These are phyloP conservation scores for Vultur gryphus DNA, from an alignment of 2,797 vertebrate genomes.

Conservation along the genomic window DNA sequence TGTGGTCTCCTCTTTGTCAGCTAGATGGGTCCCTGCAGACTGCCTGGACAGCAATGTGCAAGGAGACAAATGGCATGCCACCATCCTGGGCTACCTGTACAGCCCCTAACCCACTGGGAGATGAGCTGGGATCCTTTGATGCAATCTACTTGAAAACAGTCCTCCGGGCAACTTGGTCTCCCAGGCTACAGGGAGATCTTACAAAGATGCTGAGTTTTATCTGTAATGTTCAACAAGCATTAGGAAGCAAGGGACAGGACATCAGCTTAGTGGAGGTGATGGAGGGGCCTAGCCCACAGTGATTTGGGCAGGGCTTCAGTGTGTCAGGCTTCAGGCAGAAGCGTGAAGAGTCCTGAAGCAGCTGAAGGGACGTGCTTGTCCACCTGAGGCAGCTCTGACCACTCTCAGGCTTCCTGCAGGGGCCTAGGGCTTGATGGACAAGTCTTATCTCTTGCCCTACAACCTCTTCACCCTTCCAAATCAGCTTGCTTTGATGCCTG, in stretches of 20 bases:
- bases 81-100: background rate
- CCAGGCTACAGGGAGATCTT: background rate
- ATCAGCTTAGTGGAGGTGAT: background rate
- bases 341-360: background rate
- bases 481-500: background rate
- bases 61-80: background rate
- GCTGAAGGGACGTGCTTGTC: fast-evolving
- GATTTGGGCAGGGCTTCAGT: background rate
- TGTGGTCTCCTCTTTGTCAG: background rate
- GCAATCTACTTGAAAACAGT: background rate
- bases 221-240: background rate
- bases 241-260: background rate
- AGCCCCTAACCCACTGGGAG: background rate
- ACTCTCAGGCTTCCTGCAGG: background rate
- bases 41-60: background rate
- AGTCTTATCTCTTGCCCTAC: background rate
- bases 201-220: background rate
- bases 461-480: background rate
- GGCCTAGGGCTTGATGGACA: background rate
- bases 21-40: background rate
- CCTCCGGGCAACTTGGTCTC: background rate
- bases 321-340: background rate
- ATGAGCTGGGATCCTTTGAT: background rate
- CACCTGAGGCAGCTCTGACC: background rate
- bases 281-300: background rate